Evolutionary conservation across 2,113 vertebrate species (phyloP).

Genomic region (Raphicerus campestris): DNA sequence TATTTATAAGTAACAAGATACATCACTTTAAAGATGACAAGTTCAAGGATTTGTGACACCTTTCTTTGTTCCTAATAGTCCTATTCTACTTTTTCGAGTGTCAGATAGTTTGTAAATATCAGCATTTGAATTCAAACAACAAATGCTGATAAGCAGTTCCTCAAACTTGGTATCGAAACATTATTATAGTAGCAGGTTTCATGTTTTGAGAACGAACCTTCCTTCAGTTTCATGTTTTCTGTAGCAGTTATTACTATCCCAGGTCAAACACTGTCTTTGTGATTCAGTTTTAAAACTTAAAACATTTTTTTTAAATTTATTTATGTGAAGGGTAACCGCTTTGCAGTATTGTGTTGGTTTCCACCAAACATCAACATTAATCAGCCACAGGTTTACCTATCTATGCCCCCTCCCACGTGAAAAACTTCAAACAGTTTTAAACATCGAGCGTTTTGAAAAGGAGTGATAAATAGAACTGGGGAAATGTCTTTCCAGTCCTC

Average conservation of each 20-base stretch:
- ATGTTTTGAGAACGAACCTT: not conserved
- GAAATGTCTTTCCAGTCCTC: not conserved
- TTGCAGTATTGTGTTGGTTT: not conserved
- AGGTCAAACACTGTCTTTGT: not conserved
- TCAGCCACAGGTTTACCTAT: not conserved
- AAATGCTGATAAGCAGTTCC: not conserved
- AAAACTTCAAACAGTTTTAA: not conserved
- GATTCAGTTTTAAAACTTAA: not conserved
- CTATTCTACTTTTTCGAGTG: not conserved
- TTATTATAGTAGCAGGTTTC: not conserved
- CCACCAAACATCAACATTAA: not conserved
- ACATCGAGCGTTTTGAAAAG: not conserved
- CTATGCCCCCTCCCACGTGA: not conserved
- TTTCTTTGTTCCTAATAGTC: conserved; percentile 30
- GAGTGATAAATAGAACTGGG: not conserved
- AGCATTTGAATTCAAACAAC: not conserved
- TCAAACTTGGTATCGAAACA: not conserved
- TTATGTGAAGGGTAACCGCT: not conserved
- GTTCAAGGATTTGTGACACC: not conserved
- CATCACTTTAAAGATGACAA: conserved; percentile 41
- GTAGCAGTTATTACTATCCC: not conserved
- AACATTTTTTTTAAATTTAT: not conserved
- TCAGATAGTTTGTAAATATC: conserved; percentile 16
- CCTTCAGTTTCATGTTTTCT: not conserved
- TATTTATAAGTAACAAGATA: conserved; percentile 39